Base-by-base conservation (phyloP, 2,113 vertebrate species). In the Dasyprocta punctata region DNA sequence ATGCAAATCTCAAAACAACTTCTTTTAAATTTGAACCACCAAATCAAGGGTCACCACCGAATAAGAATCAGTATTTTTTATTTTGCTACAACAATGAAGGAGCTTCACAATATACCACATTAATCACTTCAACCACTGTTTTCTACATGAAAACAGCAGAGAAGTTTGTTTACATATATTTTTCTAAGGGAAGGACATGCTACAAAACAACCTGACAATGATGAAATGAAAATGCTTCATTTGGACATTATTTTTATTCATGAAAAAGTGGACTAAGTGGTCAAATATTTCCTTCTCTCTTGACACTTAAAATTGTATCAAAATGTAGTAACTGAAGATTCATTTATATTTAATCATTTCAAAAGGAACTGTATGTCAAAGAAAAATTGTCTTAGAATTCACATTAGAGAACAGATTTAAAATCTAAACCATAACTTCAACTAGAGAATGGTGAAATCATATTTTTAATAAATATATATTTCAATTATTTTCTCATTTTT, bases 311-410 rank as follows among this genome's bases (percentile, higher is more conserved):
- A 93, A 89, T 84, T 60, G 26, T 52, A 92, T 77, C n/a, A 84
- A 95, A 91, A 97, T 92, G 26, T 92, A 38, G 82, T 89, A 91
- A 96, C 73, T 65, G 61, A 94, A 85, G 22, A 92, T 92, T 88
- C 90, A 97, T 97, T 96, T 75, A 97, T 93, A 96, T 90, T 97
- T 97, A 96, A 93, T 93, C 17, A 97, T 90, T 95, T 95, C 54
- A 69, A 58, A 92, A 94, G 44, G 22, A 95, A 87, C 17, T 92
- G 11, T 56, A 73, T 90, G 92, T 94, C 54, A 93, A 96, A 93
- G 94, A 56, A 96, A 97, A 90, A 89, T 77, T 78, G 56, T 71
- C 94, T 86, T 92, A 87, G 38, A 77, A 96, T 90, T 95, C 80
- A 92, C 12, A 95, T 10, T 71, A 20, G 49, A 86, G 96, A 97